Conservation (phyloP, 2,113 vertebrate genomes). For the Verasper variegatus region DNA sequence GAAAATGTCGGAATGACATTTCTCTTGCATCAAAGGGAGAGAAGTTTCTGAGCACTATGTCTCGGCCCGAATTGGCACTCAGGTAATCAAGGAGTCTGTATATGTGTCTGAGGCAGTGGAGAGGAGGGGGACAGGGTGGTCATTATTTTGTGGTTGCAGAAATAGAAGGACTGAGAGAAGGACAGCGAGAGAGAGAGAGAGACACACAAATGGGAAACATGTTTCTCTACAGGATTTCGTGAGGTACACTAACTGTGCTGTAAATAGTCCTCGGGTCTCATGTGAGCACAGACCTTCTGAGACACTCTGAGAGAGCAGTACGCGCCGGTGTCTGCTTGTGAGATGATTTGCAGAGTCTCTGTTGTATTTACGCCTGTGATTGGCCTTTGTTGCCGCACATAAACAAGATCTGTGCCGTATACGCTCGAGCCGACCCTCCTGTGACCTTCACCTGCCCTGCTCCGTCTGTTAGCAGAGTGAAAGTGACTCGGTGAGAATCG, state of each 20-base stretch:
- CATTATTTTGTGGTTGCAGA: constrained; percentile 43
- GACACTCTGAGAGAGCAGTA: constrained; percentile 8
- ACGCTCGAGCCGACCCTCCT: constrained; percentile 15
- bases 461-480: constrained; percentile 32
- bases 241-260: constrained; percentile 15
- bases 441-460: constrained; percentile 59
- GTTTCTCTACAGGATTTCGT: constrained; percentile 23
- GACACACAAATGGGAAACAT: constrained; percentile 18
- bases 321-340: constrained; percentile 4
- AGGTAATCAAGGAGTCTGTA: constrained; percentile 50
- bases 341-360: constrained; percentile 26
- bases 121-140: constrained; percentile 19
- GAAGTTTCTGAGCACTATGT: constrained; percentile 34
- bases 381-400: constrained; percentile 32
- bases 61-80: constrained; percentile 39
- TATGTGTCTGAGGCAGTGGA: constrained; percentile 41
- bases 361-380: constrained; percentile 13
- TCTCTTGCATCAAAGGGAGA: constrained; percentile 16
- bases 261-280: constrained; percentile 29
- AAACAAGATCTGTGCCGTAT: constrained; percentile 14
- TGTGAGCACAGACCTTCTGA: constrained; percentile 2
- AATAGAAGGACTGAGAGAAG: not conserved
- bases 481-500: constrained; percentile 60
- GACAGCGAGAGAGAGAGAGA: constrained; percentile 6
- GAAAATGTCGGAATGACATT: constrained; percentile 62